Evolutionary conservation across 2,888 invertebrate genomes (phyloP).

Genomic region (Morpho helenor): DNA sequence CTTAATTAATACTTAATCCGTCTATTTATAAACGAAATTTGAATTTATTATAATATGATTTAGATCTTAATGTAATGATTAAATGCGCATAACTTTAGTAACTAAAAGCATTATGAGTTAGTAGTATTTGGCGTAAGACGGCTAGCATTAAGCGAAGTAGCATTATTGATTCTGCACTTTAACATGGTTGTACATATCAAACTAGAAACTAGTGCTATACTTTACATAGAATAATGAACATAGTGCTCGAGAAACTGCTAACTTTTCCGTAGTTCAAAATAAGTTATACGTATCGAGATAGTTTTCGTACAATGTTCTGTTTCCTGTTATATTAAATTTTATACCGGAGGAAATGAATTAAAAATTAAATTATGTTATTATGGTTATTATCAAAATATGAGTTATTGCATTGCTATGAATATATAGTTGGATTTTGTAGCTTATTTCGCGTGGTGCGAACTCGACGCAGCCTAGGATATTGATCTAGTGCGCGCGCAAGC

Average conservation of each 20-base stretch:
- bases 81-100: slow-evolving; percentile 37
- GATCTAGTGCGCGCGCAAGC: slow-evolving; percentile 76
- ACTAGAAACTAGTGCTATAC: slow-evolving; percentile 31
- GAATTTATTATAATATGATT: too few relatives aligned
- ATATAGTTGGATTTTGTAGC: slow-evolving; percentile 57
- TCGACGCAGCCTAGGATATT: slow-evolving; percentile 66
- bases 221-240: slow-evolving; percentile 23
- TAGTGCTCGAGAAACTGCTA: slow-evolving; percentile 3
- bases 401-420: slow-evolving; percentile 26
- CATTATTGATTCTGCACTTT: slow-evolving; percentile 43
- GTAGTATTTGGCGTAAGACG: slow-evolving; percentile 28
- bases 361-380: not conserved
- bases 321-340: too few relatives aligned
- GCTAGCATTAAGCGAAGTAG: slow-evolving; percentile 39
- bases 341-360: not conserved
- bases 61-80: slow-evolving; percentile 23
- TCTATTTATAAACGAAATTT: too few relatives aligned
- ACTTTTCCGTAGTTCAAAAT: slow-evolving; percentile 2
- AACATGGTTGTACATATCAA: slow-evolving; percentile 22
- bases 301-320: slow-evolving; percentile 1
- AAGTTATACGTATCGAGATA: not conserved
- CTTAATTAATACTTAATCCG: too few relatives aligned
- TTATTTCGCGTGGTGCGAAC: slow-evolving; percentile 62
- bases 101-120: slow-evolving; percentile 30
- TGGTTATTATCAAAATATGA: not conserved